Evolutionary conservation across 2,888 invertebrate species (phyloP), one percentile per base, ranked within the genome.

Genomic region (Entomobrya multifasciata): DNA sequence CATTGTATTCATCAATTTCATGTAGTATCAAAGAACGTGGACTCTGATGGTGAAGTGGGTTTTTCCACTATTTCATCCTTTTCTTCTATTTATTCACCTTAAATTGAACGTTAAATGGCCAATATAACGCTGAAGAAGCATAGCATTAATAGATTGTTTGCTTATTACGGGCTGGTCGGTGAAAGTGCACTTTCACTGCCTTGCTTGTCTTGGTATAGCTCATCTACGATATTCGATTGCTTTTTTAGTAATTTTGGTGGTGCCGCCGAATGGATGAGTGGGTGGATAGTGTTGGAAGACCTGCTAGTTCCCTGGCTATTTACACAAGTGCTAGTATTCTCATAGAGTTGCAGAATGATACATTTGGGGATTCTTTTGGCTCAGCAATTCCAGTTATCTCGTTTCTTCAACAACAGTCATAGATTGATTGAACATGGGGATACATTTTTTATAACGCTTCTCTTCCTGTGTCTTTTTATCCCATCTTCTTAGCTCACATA

Each of bases 351-450:
- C 30, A 80, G 70, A 88, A 88, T 86, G 88, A 88, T 78, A 83
- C 88, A 86, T 88, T 86, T 82, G 86, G 88, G 88, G 86, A 84
- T 86, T 86, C 86, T 74, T 47, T 82, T 44, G 65, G 74, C 36
- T 82, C 44, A 74, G 83, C 86, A 88, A 88, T 86, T 88, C 88
- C 84, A 79, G 83, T 76, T 84, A 86, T 87, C 88, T 67, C 67
- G 62, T 86, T 83, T 86, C 67, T 86, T 86, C 60, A 77, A 74
- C 88, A 82, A 77, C 86, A 47, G 86, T 79, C 85, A 84, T 88
- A 80, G 88, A 88, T 88, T 88, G 88, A 88, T 88, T 88, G 88
- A 87, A 88, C 84, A 80, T 79, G 80, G 79, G 88, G 86, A 81
- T 87, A 87, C 80, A 80, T 81, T 82, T 82, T 80, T 82, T 86